Evolutionary conservation across 2,888 invertebrate genomes (phyloP), one percentile per base, ranked within the genome.

Genomic region (Sinelater perroti): DNA sequence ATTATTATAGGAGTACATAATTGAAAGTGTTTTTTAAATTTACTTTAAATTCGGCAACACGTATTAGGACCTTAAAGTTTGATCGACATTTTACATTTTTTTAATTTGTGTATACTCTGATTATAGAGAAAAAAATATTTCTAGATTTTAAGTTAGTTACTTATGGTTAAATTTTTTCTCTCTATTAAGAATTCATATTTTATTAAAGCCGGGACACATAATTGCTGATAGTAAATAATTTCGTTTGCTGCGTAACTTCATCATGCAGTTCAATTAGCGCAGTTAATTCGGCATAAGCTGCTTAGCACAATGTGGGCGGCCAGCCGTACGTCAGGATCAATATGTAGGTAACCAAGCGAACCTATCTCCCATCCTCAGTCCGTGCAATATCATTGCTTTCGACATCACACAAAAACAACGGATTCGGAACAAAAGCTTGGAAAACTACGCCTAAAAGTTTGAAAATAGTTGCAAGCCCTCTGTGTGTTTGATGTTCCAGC

Each of bases 241-340:
- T 59, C 31, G 57, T 62, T 62, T 62, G 60, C 60, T 44, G n/a
- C 60, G 65, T 69, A 69, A 67, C 63, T 66, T 63, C 66, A 66
- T 68, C 69, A 69, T 71, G 63, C 70, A 68, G 70, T 71, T 72
- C 72, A 72, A 72, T 72, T 72, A 70, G 67, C 70, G 69, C 70
- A 70, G 70, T 70, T 72, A 72, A 72, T 72, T 70, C 64, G 65
- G 65, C 66, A 66, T 70, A 70, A 69, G 68, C 70, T 64, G 64
- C 66, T 67, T 70, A 70, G 69, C 66, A 69, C 68, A 68, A 66
- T 66, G 61, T 61, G 63, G 65, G 67, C 62, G 64, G 55, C 67
- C 64, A 61, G 65, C 59, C 65, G 64, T 66, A 61, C 49, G 60
- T 65, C 56, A 50, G 56, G 65, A 67, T 68, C 68, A 65, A 68